Evolutionary conservation across 1,140 invertebrate species (phyloP).

Genomic region (Drosophila subpulchrella): DNA sequence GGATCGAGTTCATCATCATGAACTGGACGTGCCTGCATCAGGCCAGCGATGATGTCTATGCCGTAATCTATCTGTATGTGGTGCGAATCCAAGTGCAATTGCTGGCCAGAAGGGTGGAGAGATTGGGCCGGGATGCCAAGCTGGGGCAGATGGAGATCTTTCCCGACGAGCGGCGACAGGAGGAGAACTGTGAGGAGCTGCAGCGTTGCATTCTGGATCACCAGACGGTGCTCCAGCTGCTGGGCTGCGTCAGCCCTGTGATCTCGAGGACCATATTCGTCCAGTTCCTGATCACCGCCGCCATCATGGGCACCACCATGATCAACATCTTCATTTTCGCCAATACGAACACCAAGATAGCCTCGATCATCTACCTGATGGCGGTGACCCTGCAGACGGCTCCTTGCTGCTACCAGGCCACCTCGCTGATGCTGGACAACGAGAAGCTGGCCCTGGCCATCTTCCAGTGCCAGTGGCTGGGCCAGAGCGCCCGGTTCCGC

Average conservation of each 20-base stretch:
- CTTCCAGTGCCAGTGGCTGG: conserved; percentile 58
- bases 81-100: conserved; percentile 44
- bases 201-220: conserved; percentile 54
- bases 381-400: conserved; percentile 57
- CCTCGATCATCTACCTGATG: conserved; percentile 49
- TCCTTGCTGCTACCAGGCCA: conserved; percentile 59
- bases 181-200: conserved; percentile 42
- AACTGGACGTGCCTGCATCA: conserved; percentile 61
- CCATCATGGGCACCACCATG: conserved; percentile 53
- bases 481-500: conserved; percentile 43
- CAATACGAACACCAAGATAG: conserved; percentile 45
- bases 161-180: conserved; percentile 16
- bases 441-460: conserved; percentile 44
- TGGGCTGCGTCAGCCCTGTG: conserved; percentile 39
- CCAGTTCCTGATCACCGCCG: conserved; percentile 62
- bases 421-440: conserved; percentile 51
- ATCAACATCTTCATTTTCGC: conserved; percentile 67
- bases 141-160: neutral
- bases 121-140: conserved; percentile 1
- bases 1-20: conserved; percentile 56
- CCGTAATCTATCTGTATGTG: conserved; percentile 56
- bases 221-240: conserved; percentile 49
- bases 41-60: conserved; percentile 58
- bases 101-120: conserved; percentile 29
- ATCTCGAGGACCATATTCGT: conserved; percentile 64